Conservation (phyloP, 2,113 vertebrate species). For the Cyphotilapia sp. region DNA sequence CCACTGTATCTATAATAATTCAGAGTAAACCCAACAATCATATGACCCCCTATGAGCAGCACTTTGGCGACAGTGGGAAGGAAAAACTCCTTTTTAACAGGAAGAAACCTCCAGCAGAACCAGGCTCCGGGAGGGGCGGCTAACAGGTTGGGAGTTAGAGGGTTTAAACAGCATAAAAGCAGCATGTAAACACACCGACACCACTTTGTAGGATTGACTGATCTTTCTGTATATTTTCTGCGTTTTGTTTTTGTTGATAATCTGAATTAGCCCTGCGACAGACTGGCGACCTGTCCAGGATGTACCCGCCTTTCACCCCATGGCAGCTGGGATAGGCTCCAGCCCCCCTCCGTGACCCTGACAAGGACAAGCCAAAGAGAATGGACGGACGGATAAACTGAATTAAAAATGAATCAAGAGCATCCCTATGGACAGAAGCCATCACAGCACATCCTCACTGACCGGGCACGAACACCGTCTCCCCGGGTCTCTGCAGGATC, state of each 20-base stretch:
- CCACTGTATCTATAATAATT: background rate
- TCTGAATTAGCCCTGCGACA: background rate
- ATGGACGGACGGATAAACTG: background rate
- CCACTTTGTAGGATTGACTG: background rate
- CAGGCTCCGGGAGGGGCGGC: background rate
- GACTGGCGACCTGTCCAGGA: background rate
- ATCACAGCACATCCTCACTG: slow-evolving; percentile 13
- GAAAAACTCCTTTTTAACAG: background rate
- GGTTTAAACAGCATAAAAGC: background rate
- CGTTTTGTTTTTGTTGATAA: background rate
- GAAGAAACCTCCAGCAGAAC: background rate
- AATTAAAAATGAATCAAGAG: background rate
- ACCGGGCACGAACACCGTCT: slow-evolving; percentile 98
- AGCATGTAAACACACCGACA: background rate
- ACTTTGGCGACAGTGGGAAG: background rate
- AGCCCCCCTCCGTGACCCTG: background rate
- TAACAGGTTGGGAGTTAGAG: fast-evolving
- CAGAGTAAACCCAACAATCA: background rate
- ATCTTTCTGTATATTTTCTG: fast-evolving
- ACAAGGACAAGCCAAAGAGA: background rate
- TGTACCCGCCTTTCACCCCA: background rate
- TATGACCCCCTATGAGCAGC: fast-evolving
- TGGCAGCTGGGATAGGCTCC: background rate
- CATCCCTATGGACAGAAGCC: background rate
- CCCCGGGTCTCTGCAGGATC: slow-evolving; percentile 90